Evolutionary conservation across 2,888 invertebrate genomes (phyloP), one percentile per base, ranked within the genome.

Genomic region (Suillia variegata): DNA sequence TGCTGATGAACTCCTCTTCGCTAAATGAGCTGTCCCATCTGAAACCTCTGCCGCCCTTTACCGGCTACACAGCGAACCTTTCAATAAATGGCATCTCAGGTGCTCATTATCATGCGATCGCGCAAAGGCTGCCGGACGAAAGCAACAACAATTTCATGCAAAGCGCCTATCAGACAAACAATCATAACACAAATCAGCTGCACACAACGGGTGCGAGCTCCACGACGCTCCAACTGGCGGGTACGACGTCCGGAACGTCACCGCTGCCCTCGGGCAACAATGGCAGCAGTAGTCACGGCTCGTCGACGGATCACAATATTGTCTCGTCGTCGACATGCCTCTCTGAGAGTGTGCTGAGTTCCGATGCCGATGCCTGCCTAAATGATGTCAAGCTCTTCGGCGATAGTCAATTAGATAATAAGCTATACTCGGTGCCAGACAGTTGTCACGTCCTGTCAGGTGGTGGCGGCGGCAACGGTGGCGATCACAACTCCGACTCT

Each of bases 51-150:
- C 94, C 94, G 3, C 94, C 94, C 4, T 93, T 94, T 80, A 91
- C 92, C 48, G 91, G 90, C 24, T 93, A 93, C 82, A 92, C 93
- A 17, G 92, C 92, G 1, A 92, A 93, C 73, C 83, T 94, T 62
- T 92, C 92, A 69, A 93, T 93, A 80, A 93, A 93, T 82, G 93
- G 93, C 56, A 93, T 93, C 73, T 91, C 92, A 55, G 93, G 93
- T 1, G 93, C 92, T 78, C 93, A 93, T 78, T 93, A 91, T 79
- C 92, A 93, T 79, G 89, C 92, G 68, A 92, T 93, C 78, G 92
- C 93, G 1, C 89, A 89, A 78, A 85, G 89, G 58, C 84, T 89
- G 53, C 89, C 89, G 2, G 89, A 90, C 73, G 90, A 90, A 78
- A 91, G 87, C 82, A 91, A 88, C 83, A 92, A 87, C 82, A 92